phyloP scores from a whole-genome alignment of 2,113 vertebrate genomes.

The Potamarius usumacintae region DNA sequence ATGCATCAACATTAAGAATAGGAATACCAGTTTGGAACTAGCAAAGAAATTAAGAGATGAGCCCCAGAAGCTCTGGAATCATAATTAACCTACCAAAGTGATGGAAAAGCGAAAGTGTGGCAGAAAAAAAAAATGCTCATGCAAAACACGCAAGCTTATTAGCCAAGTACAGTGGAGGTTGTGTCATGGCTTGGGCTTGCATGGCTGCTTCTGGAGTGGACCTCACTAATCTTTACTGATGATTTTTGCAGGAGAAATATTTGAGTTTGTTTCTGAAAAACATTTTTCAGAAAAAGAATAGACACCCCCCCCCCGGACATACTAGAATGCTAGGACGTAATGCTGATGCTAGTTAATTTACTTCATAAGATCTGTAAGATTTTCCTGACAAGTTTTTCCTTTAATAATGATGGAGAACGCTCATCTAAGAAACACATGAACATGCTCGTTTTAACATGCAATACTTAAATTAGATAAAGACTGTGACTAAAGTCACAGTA shows the following conservation, averaged over 20 bases:
- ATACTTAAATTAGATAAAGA: too few species aligned
- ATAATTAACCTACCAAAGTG: neutral
- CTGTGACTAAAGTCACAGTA: too few species aligned
- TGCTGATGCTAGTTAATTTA: too few species aligned
- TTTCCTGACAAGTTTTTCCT: too few species aligned
- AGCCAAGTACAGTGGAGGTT: neutral
- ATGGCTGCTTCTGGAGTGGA: neutral
- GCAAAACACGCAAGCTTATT: neutral
- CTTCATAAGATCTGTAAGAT: too few species aligned
- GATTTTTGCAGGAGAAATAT: neutral
- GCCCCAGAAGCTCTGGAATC: neutral
- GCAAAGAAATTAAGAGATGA: neutral
- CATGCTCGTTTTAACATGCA: too few species aligned
- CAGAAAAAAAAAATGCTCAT: neutral
- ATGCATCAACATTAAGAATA: neutral
- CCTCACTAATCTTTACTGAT: neutral
- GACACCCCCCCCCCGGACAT: too few species aligned
- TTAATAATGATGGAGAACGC: too few species aligned
- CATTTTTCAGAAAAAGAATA: too few species aligned
- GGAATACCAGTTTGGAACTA: neutral
- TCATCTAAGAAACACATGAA: too few species aligned
- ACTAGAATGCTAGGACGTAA: too few species aligned
- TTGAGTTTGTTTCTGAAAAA: too few species aligned
- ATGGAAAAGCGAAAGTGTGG: neutral
- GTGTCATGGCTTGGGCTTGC: neutral